Base-by-base conservation (phyloP, 2,888 invertebrate genomes). In the Glyphotaelius pellucidus region DNA sequence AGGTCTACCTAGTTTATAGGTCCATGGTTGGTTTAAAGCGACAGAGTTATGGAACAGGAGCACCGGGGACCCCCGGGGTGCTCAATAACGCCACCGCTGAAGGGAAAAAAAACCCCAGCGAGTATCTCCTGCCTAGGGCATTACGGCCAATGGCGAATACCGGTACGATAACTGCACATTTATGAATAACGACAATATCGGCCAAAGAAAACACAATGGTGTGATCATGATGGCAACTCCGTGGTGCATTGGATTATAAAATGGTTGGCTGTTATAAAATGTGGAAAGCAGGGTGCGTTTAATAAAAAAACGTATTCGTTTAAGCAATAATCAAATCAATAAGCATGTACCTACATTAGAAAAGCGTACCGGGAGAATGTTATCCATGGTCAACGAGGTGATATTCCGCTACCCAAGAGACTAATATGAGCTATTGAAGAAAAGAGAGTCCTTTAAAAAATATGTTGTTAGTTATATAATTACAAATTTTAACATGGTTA, bases 1-100 rank as follows among this genome's bases (percentile, higher is more conserved):
- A 90, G 92, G 92, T 92, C 91, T 90, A 80, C 32, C 31, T 91
- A 91, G 91, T 92, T 92, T 92, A 92, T 92, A 35, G 81, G 83
- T 90, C 47, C 90, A 52, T 32, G 83, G 81, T 67, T n/a, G 67
- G 67, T 90, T 90, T 83, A 90, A 83, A 52, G 90, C 47, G 90
- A 52, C 83, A 81, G 81, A 83, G 83, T 90, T 90, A 90, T 90
- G 84, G 85, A 85, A 52, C 90, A 85, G 85, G 67, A 85, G 85
- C 85, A 67, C 19, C 30, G 52, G 35, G 84, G 80, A 90, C 90
- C 90, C 90, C 90, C 85, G 90, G 83, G 30, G 90, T 52, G 90
- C 38, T 67, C 67, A 67, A 67, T 67, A 85, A 85, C 83, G 12
- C n/a, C 47, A 35, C 19, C 30, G 86, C 86, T 86, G 47, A 30